Base-by-base conservation (phyloP, 1,140 invertebrate genomes). In the Sinonovacula constricta region DNA sequence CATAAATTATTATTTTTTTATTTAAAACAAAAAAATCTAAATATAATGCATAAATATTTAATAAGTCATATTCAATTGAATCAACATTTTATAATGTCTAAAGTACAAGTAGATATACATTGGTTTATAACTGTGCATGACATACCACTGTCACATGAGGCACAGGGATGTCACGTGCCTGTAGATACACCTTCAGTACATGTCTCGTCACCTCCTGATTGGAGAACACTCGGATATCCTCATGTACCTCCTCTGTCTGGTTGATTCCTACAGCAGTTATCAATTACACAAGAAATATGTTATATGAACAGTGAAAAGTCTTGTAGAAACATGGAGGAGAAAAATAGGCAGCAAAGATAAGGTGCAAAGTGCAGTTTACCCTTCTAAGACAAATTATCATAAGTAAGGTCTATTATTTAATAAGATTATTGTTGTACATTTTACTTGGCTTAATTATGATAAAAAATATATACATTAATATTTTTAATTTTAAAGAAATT, bases 111-210 rank as follows among this genome's bases (percentile, higher is more conserved):
- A 7, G 33, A 18, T n/a, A 3, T 65, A 65, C 5, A 34, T 22
- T 10, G 31, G 24, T 4, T 36, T 15, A 39, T 7, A 36, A 36
- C 34, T 2, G 45, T 15, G 34, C 2, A 15, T 3, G 5, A 70
- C 68, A 4, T 59, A 71, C 68, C 28, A 71, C 31, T n/a, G 12
- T 39, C 45, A 74, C 28, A 2, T 59, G 24, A 3, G 71, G 71
- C 18, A 30, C 71, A 26, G 12, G 2, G 2, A 76, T 36, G 39
- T 45, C 54, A 31, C 56, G 33, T 12, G 72, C 72, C 15, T 45
- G 39, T 4, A 76, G 45, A 33, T 66, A 76, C 24, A 76, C 72
- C 54, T 67, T 39, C 28, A 76, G 31, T 22, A 76, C 51, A 65
- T 67, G 72, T 57, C 30, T 49, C 14, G 66, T 67, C 12, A 76